phyloP scores from a whole-genome alignment of 2,888 invertebrate species.

The Arctia plantaginis region DNA sequence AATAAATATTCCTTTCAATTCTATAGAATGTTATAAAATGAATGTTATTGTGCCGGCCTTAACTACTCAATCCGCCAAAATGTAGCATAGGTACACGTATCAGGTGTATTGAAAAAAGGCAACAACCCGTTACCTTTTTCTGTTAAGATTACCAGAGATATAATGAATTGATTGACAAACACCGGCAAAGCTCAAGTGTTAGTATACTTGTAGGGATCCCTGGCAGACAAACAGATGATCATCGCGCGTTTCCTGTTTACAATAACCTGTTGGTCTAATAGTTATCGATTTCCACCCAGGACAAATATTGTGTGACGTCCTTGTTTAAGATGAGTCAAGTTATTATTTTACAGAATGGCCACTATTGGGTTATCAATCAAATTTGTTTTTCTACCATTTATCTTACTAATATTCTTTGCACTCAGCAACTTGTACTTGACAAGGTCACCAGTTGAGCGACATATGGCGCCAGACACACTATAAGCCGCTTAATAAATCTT shows the following conservation, averaged over 20 bases:
- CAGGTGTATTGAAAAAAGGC: background rate
- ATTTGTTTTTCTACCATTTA: too few species aligned
- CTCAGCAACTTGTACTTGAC: background rate
- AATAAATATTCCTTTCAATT: background rate
- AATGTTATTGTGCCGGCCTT: too few species aligned
- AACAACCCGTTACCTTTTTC: background rate
- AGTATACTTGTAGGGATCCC: background rate
- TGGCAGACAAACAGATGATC: background rate
- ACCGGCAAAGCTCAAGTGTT: background rate
- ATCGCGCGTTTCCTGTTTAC: too few species aligned
- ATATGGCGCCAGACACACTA: background rate
- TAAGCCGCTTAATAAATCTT: background rate
- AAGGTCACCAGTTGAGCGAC: background rate
- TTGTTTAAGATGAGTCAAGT: too few species aligned
- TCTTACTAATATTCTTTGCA: background rate
- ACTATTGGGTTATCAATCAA: too few species aligned
- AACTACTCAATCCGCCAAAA: too few species aligned
- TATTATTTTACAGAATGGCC: too few species aligned
- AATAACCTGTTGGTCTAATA: too few species aligned
- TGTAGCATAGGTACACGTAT: too few species aligned
- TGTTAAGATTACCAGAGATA: background rate
- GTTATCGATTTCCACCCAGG: background rate
- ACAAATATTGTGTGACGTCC: too few species aligned
- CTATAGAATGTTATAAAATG: background rate
- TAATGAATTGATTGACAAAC: background rate